A percentile compares a stretch with the other conserved stretches of the same genome.
Conservation (phyloP, 1,140 invertebrate species). For the Psilanteris sp. region DNA sequence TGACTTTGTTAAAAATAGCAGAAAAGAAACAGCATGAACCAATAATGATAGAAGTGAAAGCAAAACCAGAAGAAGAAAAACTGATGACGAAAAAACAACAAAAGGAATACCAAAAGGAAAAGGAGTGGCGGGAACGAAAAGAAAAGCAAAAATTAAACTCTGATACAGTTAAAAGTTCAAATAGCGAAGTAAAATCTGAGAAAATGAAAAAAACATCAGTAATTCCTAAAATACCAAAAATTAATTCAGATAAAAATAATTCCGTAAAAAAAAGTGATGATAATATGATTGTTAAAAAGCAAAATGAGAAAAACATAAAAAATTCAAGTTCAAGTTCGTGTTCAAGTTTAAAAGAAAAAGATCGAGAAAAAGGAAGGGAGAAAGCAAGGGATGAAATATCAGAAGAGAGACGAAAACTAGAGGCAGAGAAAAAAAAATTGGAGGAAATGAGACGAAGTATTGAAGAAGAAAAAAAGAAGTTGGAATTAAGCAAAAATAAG, state of each 20-base stretch:
- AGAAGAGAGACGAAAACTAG: slow-evolving; percentile 74
- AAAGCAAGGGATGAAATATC: slow-evolving; percentile 66
- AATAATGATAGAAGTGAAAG: slow-evolving; percentile 82
- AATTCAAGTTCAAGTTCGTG: slow-evolving; percentile 3
- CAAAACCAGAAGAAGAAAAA: slow-evolving; percentile 84
- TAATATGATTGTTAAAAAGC: slow-evolving; percentile 18
- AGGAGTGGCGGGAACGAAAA: slow-evolving; percentile 80
- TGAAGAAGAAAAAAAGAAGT: slow-evolving; percentile 78
- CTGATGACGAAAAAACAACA: slow-evolving; percentile 90
- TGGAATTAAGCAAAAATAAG: slow-evolving; percentile 62
- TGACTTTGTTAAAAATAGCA: slow-evolving; percentile 87
- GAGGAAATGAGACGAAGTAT: slow-evolving; percentile 79
- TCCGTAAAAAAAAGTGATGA: slow-evolving; percentile 9
- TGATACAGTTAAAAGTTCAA: slow-evolving; percentile 22
- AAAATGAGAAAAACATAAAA: slow-evolving; percentile 12
- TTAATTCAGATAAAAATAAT: slow-evolving; percentile 64
- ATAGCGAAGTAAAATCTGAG: slow-evolving; percentile 4
- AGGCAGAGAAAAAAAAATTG: slow-evolving; percentile 75
- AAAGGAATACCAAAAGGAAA: slow-evolving; percentile 84
- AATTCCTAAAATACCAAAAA: slow-evolving; percentile 77
- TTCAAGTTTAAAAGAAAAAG: slow-evolving; percentile 35
- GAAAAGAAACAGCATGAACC: slow-evolving; percentile 91
- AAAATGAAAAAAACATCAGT: slow-evolving; percentile 55
- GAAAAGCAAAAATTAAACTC: slow-evolving; percentile 70
- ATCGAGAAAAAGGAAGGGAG: slow-evolving; percentile 7